These are phyloP conservation scores for Bathynomus jamesi DNA, from an alignment of 1,140 invertebrate genomes.

Conservation along the genomic window DNA sequence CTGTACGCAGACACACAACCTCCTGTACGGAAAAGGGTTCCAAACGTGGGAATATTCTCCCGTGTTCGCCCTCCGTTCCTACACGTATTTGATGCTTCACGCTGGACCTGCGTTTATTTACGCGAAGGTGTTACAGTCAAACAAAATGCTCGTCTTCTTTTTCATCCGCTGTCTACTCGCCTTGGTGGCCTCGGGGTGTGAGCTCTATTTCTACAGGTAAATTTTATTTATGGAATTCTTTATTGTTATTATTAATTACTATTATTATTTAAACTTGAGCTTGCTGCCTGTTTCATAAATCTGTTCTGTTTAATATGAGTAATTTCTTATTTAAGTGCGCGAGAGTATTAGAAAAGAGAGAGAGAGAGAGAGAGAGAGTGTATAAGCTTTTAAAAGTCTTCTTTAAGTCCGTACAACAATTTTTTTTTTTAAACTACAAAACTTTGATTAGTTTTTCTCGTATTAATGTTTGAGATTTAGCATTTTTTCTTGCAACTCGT, in stretches of 20 bases:
- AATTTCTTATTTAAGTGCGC: neutral
- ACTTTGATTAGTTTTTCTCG: no score
- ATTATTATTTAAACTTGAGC: no score
- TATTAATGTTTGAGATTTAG: no score
- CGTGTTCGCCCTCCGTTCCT: slow-evolving; percentile 84
- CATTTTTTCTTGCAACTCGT: no score
- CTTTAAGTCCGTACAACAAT: no score
- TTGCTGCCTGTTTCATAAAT: no score
- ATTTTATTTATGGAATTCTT: neutral
- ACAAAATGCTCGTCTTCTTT: slow-evolving; percentile 83
- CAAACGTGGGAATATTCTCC: slow-evolving; percentile 99
- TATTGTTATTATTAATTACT: slow-evolving; percentile 11
- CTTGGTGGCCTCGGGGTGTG: slow-evolving; percentile 67
- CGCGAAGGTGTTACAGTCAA: slow-evolving; percentile 62
- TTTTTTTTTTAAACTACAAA: no score
- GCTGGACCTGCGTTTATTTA: slow-evolving; percentile 74
- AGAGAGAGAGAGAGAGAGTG: neutral
- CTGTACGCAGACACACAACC: slow-evolving; percentile 65
- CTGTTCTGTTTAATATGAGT: neutral
- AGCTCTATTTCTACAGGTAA: slow-evolving; percentile 80
- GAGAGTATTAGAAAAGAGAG: neutral
- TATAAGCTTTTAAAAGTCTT: neutral
- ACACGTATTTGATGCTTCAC: slow-evolving; percentile 80
- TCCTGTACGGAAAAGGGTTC: slow-evolving; percentile 79
- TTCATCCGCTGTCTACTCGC: slow-evolving; percentile 74